phyloP scores from a whole-genome alignment of 2,113 vertebrate species.

The Eulemur macaco region DNA sequence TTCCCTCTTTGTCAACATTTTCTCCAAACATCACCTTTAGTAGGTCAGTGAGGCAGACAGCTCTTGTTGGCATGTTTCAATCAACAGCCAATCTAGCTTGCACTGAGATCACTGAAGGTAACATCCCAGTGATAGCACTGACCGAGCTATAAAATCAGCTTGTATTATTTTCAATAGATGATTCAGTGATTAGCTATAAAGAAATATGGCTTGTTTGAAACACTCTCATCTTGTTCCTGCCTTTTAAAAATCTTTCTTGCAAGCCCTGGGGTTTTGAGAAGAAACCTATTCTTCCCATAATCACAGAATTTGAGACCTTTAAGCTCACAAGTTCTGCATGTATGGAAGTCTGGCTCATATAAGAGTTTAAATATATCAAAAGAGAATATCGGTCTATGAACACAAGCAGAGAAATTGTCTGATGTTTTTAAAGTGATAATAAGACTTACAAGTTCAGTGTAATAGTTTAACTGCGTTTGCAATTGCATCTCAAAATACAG shows the following conservation, averaged over 20 bases:
- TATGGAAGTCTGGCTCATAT: not conserved
- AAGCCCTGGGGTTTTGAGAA: not conserved
- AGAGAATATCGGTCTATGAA: not conserved
- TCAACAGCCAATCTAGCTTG: not conserved
- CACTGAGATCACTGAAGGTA: not conserved
- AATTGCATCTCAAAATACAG: not conserved
- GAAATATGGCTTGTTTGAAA: not conserved
- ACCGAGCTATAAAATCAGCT: not conserved
- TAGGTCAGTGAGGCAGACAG: not conserved
- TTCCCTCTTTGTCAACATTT: slow-evolving; percentile 18
- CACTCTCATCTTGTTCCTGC: not conserved
- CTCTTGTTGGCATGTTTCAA: not conserved
- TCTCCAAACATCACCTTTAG: not conserved
- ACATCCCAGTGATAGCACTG: not conserved
- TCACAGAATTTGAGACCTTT: not conserved
- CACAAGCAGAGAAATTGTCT: not conserved
- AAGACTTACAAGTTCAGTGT: not conserved
- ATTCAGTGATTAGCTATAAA: not conserved
- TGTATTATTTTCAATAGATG: not conserved
- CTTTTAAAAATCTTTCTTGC: not conserved
- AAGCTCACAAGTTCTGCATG: not conserved
- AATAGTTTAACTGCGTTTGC: slow-evolving; percentile 38
- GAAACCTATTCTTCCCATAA: not conserved
- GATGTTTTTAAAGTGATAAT: not conserved
- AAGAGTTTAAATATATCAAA: not conserved